Conservation (phyloP, 2,113 vertebrate species). For the Pteruthius melanotis region DNA sequence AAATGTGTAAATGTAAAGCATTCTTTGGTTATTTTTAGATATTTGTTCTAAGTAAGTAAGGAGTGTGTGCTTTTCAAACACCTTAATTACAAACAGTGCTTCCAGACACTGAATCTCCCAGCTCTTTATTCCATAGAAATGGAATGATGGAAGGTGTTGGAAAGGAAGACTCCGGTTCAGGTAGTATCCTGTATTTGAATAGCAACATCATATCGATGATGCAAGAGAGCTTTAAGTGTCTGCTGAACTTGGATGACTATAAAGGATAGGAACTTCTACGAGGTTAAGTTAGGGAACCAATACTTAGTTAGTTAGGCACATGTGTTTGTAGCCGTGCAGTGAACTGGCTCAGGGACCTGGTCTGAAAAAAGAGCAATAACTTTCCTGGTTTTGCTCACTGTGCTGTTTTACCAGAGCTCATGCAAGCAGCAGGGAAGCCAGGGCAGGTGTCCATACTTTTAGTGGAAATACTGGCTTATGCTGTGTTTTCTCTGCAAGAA, state of each 20-base stretch:
- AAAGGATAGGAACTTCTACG: not conserved
- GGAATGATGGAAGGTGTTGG: not conserved
- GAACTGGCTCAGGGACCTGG: not conserved
- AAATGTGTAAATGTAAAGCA: not conserved
- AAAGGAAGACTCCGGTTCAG: not conserved
- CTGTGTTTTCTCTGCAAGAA: not conserved
- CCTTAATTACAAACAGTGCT: not conserved
- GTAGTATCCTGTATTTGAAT: not conserved
- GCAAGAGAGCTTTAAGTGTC: not conserved
- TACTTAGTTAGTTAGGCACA: not conserved
- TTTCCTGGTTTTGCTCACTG: not conserved
- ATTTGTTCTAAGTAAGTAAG: too few relatives aligned
- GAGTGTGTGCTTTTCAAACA: not conserved
- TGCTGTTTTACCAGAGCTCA: not conserved
- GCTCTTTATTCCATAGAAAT: not conserved
- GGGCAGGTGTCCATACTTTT: not conserved
- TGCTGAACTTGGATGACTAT: not conserved
- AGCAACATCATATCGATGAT: fast-evolving
- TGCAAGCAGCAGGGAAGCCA: not conserved
- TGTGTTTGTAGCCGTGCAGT: not conserved
- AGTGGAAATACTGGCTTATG: not conserved
- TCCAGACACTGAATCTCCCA: not conserved
- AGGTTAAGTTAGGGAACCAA: not conserved
- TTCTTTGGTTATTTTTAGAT: not conserved
- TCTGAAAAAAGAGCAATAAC: not conserved